Base-by-base conservation (phyloP, 2,888 invertebrate genomes). In the Steinernema carpocapsae region DNA sequence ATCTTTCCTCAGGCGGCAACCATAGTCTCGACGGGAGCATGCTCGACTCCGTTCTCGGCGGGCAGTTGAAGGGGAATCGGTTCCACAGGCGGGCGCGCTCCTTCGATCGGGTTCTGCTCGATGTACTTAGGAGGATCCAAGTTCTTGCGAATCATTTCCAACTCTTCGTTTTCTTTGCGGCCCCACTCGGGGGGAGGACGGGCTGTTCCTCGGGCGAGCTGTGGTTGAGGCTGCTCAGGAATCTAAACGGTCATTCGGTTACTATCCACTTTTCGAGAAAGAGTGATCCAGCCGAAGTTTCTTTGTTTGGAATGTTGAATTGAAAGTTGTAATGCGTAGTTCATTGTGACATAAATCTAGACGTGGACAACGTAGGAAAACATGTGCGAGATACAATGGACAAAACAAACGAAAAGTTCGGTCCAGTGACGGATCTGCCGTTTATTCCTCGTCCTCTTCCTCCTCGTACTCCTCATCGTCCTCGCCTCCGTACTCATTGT, bases 101-200 rank as follows among this genome's bases (percentile, higher is more conserved):
- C 48, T 32, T 48, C 86, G 24, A 84, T 85, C 74, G 81, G 83
- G 56, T 84, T 87, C 74, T 84, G 83, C 79, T 87, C 87, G 14
- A 82, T 79, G 79, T 87, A 87, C 80, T 72, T 78, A 10, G 75
- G 75, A 4, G 76, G 77, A 43, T 81, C 79, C 59, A 79, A 52
- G 45, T 72, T 70, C 64, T 79, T 75, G 37, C 75, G 72, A 17
- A 74, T 45, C n/a, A 24, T 29, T 45, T 77, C 76, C 37, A 77
- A 56, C 74, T 79, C 77, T 17, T 77, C 79, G 45, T 70, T 75
- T 14, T 64, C 64, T 19, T 48, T 29, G 43, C 72, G 51, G 19
- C 77, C 75, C 78, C 78, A 78, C 52, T 77, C 78, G 26, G 77
- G 26, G 70, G 87, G 87, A 46, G 87, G 87, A 43, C 86, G 81